phyloP scores from a whole-genome alignment of 2,888 invertebrate genomes.

The Trachelus iudaicus region DNA sequence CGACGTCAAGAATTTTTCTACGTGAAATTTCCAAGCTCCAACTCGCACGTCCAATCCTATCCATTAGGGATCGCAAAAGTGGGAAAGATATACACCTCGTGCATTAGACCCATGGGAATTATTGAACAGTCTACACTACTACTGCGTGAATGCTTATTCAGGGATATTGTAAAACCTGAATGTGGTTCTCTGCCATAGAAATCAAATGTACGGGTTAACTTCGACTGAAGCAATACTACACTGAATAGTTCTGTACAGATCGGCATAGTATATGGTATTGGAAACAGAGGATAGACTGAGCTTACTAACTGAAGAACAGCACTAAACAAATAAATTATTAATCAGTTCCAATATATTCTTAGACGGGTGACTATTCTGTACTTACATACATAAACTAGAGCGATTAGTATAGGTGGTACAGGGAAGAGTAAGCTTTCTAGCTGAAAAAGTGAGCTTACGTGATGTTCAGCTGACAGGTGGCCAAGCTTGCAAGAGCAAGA shows the following conservation, averaged over 20 bases:
- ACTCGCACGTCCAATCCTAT: background rate
- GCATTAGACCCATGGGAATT: background rate
- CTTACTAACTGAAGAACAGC: background rate
- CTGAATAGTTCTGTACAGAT: background rate
- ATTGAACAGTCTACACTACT: background rate
- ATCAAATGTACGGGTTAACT: background rate
- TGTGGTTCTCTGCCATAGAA: background rate
- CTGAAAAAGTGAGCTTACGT: background rate
- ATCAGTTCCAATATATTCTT: background rate
- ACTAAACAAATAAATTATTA: background rate
- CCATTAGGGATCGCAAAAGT: background rate
- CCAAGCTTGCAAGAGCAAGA: background rate
- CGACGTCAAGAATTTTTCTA: background rate
- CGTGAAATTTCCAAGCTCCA: background rate
- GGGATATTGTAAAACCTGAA: background rate
- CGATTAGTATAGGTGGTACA: background rate
- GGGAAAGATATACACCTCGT: background rate
- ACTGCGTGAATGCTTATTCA: background rate
- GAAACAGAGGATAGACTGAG: background rate
- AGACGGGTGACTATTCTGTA: background rate
- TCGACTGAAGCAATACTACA: background rate
- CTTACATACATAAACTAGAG: background rate
- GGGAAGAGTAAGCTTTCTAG: background rate
- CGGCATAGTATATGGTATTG: background rate
- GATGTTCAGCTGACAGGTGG: background rate